phyloP scores from a whole-genome alignment of 2,113 vertebrate species.

The Brienomyrus brachyistius region DNA sequence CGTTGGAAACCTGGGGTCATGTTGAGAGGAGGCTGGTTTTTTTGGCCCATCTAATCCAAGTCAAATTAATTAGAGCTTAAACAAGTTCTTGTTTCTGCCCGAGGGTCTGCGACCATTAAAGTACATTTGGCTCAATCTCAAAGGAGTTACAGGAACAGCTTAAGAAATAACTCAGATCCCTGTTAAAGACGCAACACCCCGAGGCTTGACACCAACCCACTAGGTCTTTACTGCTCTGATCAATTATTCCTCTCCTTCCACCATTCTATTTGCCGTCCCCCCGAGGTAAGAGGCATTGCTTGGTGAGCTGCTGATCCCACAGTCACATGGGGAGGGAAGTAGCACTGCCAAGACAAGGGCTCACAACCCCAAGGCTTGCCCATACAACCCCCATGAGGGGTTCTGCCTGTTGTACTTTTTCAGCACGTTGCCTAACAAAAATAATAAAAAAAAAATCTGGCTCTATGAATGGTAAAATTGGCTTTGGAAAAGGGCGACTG shows the following conservation, averaged over 20 bases:
- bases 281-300: neutral
- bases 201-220: neutral
- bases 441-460: neutral
- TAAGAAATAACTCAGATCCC: neutral
- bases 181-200: neutral
- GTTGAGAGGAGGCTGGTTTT: neutral
- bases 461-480: neutral
- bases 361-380: neutral
- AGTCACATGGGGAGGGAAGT: neutral
- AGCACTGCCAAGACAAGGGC: neutral
- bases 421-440: neutral
- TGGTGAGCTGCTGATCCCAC: neutral
- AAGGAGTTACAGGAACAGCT: neutral
- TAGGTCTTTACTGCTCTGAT: neutral
- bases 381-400: neutral
- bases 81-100: neutral
- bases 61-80: neutral
- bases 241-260: neutral
- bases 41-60: neutral
- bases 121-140: constrained; percentile 4
- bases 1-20: neutral
- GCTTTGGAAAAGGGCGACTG: neutral
- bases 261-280: neutral
- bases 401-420: neutral
- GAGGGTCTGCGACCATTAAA: neutral